A percentile compares a stretch with the other conserved stretches of the same genome.
Conservation (phyloP, 2,888 invertebrate species). For the Cerastis rubricosa region DNA sequence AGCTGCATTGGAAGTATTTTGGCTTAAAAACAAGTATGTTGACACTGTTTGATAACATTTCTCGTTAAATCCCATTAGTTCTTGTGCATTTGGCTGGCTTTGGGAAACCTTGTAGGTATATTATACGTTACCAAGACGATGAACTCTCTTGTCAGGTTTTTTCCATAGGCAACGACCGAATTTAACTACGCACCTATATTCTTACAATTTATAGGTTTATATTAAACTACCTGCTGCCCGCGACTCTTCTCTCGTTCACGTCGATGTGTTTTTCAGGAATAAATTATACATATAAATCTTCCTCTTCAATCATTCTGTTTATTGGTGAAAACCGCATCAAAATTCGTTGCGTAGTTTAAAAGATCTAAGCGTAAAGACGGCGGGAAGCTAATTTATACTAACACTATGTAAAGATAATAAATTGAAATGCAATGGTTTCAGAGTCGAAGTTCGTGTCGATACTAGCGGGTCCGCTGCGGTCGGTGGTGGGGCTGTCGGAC, state of each 20-base stretch:
- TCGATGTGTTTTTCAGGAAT: too few relatives aligned
- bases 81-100: too few relatives aligned
- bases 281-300: too few relatives aligned
- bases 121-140: not conserved
- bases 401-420: too few relatives aligned
- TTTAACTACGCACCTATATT: not conserved
- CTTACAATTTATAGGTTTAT: not conserved
- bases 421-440: conserved; percentile 69
- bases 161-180: not conserved
- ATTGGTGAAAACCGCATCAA: too few relatives aligned
- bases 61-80: not conserved
- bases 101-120: not conserved
- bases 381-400: too few relatives aligned
- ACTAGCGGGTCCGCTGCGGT: conserved; percentile 92
- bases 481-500: conserved; percentile 92
- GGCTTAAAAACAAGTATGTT: not conserved
- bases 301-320: too few relatives aligned
- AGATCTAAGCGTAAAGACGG: too few relatives aligned
- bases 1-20: not conserved
- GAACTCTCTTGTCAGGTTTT: not conserved
- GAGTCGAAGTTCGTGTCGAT: conserved; percentile 94
- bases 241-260: too few relatives aligned
- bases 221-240: not conserved
- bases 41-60: not conserved
- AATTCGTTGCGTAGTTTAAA: too few relatives aligned